Conservation (phyloP, 2,113 vertebrate species). For the Hippocampus guttulatus region DNA sequence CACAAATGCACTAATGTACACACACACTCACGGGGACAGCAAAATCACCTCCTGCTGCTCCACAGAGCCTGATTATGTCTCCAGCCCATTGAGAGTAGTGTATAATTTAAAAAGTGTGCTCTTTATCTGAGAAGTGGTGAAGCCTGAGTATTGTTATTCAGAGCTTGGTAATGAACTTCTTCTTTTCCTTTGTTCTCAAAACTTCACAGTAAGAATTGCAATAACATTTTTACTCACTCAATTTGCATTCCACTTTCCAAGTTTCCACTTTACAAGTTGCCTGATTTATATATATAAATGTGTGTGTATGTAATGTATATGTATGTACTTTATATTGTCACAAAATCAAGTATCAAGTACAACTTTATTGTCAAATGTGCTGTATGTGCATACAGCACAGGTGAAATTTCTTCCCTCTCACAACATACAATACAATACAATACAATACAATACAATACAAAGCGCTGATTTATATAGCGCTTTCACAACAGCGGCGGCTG, state of each 20-base stretch:
- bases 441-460: too few species aligned
- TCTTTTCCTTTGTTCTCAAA: conserved; percentile 11
- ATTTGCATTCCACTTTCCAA: background rate
- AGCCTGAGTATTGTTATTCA: conserved; percentile 20
- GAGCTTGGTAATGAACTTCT: conserved; percentile 29
- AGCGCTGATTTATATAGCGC: too few species aligned
- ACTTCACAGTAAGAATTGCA: background rate
- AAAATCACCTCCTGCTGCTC: conserved; percentile 34
- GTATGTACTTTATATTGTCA: too few species aligned
- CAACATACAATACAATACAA: too few species aligned
- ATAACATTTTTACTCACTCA: background rate
- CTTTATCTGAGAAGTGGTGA: conserved; percentile 9
- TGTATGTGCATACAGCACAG: too few species aligned
- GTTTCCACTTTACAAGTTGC: background rate
- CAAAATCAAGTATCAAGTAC: too few species aligned
- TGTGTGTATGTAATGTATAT: too few species aligned
- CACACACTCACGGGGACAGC: conserved; percentile 13
- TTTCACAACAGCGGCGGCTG: too few species aligned
- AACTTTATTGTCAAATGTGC: too few species aligned
- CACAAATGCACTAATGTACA: conserved; percentile 2
- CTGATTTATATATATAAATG: too few species aligned
- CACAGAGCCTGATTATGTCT: conserved; percentile 21
- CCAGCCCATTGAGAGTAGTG: conserved; percentile 27
- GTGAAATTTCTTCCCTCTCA: too few species aligned
- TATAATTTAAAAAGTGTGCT: conserved; percentile 42